Evolutionary conservation across 1,140 invertebrate genomes (phyloP).

Genomic region (Andricus grossulariae): DNA sequence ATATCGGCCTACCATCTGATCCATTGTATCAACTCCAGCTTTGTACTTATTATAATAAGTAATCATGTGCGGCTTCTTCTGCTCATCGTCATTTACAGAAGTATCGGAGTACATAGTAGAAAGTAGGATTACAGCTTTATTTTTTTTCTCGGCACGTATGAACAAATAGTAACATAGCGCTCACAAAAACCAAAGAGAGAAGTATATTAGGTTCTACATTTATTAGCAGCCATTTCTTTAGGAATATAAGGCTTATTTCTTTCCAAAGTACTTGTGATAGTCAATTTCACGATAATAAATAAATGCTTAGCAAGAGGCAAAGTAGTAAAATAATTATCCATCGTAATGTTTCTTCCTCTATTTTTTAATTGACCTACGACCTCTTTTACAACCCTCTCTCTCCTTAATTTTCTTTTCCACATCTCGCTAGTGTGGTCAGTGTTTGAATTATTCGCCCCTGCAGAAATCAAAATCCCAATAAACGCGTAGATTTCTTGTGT

Average conservation of each 20-base stretch:
- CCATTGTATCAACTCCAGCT: conserved; percentile 71
- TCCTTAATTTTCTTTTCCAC: no score
- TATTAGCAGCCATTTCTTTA: conserved; percentile 32
- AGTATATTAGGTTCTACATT: conserved; percentile 43
- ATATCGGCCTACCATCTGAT: conserved; percentile 62
- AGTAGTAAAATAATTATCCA: conserved; percentile 39
- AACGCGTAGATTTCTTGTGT: no score
- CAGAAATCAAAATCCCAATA: no score
- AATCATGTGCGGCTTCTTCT: conserved; percentile 57
- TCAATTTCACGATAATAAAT: conserved; percentile 33
- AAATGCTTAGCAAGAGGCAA: conserved; percentile 22
- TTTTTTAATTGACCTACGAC: no score
- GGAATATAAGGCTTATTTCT: conserved; percentile 37
- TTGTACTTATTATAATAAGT: conserved; percentile 61
- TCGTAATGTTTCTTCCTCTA: no score
- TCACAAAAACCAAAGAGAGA: conserved; percentile 58
- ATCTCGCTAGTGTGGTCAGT: no score
- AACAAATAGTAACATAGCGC: conserved; percentile 44
- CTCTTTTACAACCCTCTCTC: no score
- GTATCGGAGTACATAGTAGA: conserved; percentile 61
- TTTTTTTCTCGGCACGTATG: conserved; percentile 58
- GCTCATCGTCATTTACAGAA: conserved; percentile 42
- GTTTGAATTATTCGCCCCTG: no score
- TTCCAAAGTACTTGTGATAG: conserved; percentile 32
- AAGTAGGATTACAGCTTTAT: conserved; percentile 59